Base-by-base conservation (phyloP, 1,140 invertebrate species). In the Varroa destructor region DNA sequence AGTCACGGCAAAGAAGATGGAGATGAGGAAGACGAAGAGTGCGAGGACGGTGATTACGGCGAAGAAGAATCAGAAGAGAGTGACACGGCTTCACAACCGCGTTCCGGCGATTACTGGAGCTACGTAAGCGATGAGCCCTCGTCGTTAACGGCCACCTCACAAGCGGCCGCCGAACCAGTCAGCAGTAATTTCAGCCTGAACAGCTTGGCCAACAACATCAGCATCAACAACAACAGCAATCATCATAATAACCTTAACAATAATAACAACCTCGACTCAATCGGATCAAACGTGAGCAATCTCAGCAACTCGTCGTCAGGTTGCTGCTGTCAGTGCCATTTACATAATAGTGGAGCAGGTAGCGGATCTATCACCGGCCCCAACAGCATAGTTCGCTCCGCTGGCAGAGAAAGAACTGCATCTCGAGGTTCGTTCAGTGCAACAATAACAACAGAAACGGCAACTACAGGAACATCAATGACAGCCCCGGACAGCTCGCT, bases 71-170 rank as follows among this genome's bases (percentile, higher is more conserved):
- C 71, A 25, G 56, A 57, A 40, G 70, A 71, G 72, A 70, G 46
- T 55, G 61, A 25, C 55, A 74, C 70, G 87, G 88, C 74, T 83
- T 84, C 56, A 14, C 56, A 72, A 70, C 74, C 71, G 55, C 74
- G 36, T 73, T 75, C 57, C 55, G 70, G 55, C 73, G 72, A 1
- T 67, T 74, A 56, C 46, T 73, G 74, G 75, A 70, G 56, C 43
- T 71, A 56, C 76, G 75, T 75, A 87, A 75, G 82, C 91, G n/a
- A 88, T 89, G 74, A 90, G 88, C 78, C 72, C 56, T 74, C 72
- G 55, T 72, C 71, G 56, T 71, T 76, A 73, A 72, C 72, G 70
- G 56, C 71, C 73, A 73, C 72, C 57, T 64, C 42, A 71, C 40
- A 72, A 73, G 72, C 61, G 71, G 71, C 67, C 71, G 56, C 43